Conservation (phyloP, 1,140 invertebrate species). For the Hyphantria cunea region DNA sequence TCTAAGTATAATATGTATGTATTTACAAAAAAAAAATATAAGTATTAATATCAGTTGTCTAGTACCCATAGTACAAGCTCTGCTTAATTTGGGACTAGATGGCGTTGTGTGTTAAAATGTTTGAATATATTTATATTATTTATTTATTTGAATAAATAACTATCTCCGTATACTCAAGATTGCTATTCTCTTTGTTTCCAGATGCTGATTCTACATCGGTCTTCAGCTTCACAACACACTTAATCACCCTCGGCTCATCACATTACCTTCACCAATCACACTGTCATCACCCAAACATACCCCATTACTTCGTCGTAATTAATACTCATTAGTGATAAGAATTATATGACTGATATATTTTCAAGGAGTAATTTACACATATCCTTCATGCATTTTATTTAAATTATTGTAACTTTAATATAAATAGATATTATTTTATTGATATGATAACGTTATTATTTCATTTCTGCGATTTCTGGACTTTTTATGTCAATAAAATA, state of each 20-base stretch:
- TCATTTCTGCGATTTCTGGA: slow-evolving; percentile 1
- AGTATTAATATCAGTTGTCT: too few species aligned
- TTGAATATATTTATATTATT: too few species aligned
- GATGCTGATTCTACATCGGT: slow-evolving; percentile 34
- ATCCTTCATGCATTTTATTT: slow-evolving; percentile 67
- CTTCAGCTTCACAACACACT: slow-evolving; percentile 40
- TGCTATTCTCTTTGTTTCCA: slow-evolving; percentile 50
- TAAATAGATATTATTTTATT: slow-evolving; percentile 51
- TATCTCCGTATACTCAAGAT: not conserved
- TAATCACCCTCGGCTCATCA: slow-evolving; percentile 9
- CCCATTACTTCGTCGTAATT: slow-evolving; percentile 36
- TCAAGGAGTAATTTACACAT: slow-evolving; percentile 54
- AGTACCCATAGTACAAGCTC: too few species aligned
- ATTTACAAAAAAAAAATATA: too few species aligned
- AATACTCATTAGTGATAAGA: slow-evolving; percentile 75
- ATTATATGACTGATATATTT: slow-evolving; percentile 65
- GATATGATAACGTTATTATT: slow-evolving; percentile 20
- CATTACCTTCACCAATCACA: slow-evolving; percentile 6
- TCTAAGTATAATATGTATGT: too few species aligned
- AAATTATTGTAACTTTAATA: slow-evolving; percentile 57
- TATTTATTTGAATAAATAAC: too few species aligned
- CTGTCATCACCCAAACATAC: slow-evolving; percentile 2
- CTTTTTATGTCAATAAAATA: slow-evolving; percentile 48
- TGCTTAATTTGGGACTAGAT: too few species aligned
- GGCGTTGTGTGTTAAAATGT: too few species aligned